Conservation (phyloP, 2,113 vertebrate genomes). For the Oplegnathus fasciatus region DNA sequence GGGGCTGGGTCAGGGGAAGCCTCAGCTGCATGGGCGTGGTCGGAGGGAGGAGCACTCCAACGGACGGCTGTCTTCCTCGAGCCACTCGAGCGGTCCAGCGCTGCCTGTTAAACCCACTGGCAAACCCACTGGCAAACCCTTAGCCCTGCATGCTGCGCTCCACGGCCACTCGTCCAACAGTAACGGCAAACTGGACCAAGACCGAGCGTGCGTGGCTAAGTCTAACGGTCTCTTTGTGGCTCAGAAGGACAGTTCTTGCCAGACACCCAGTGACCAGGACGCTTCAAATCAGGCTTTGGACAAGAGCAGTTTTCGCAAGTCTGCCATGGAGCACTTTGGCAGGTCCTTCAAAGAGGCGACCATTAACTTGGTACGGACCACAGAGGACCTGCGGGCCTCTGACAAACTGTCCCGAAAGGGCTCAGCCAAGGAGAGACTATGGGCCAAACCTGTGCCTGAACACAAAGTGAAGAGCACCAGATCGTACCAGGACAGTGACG, state of each 20-base stretch:
- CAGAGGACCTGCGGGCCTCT: slow-evolving; percentile 88
- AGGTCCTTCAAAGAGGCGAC: slow-evolving; percentile 95
- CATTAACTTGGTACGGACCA: slow-evolving; percentile 90
- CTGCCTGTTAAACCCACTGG: slow-evolving; percentile 83
- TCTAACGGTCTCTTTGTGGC: slow-evolving; percentile 88
- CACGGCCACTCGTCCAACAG: slow-evolving; percentile 90
- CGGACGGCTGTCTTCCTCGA: slow-evolving; percentile 81
- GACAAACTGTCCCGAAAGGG: slow-evolving; percentile 88
- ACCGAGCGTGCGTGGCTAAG: slow-evolving; percentile 75
- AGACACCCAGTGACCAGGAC: slow-evolving; percentile 84
- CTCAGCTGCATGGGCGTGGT: slow-evolving; percentile 82
- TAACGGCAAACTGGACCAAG: slow-evolving; percentile 87
- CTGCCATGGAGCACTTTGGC: slow-evolving; percentile 91
- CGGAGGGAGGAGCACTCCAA: slow-evolving; percentile 88
- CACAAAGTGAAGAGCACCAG: slow-evolving; percentile 78
- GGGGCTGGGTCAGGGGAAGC: slow-evolving; percentile 85
- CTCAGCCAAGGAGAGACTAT: slow-evolving; percentile 87
- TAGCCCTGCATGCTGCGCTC: slow-evolving; percentile 88
- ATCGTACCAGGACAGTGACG: slow-evolving; percentile 93
- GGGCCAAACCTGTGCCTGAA: slow-evolving; percentile 87
- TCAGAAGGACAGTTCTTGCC: slow-evolving; percentile 90
- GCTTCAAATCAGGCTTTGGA: slow-evolving; percentile 81
- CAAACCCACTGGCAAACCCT: slow-evolving; percentile 88
- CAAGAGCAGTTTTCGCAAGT: slow-evolving; percentile 88
- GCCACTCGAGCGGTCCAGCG: slow-evolving; percentile 66